phyloP scores from a whole-genome alignment of 2,888 invertebrate genomes.

The Aricia artaxerxes region DNA sequence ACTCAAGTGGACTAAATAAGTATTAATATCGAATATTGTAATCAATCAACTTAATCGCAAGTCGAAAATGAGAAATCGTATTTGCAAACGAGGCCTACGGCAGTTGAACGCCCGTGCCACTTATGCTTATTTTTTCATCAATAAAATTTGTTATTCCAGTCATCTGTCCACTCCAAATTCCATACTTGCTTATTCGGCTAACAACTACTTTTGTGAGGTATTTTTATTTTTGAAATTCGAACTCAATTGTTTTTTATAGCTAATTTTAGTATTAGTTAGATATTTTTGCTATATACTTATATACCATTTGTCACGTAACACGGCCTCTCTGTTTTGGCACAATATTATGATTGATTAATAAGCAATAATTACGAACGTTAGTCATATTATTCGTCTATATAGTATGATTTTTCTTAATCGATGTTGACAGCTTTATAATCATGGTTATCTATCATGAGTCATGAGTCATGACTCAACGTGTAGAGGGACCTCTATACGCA shows the following conservation, averaged over 20 bases:
- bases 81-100: constrained; percentile 9
- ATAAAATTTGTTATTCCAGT: neutral
- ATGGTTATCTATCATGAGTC: too few relatives aligned
- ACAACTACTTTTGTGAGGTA: neutral
- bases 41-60: constrained; percentile 4
- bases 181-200: neutral
- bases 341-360: too few relatives aligned
- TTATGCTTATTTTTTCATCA: constrained; percentile 9
- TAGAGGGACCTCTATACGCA: neutral
- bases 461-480: too few relatives aligned
- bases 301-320: too few relatives aligned
- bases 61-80: constrained; percentile 9
- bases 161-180: neutral
- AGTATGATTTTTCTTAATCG: too few relatives aligned
- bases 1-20: neutral
- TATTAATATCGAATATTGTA: neutral
- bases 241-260: neutral
- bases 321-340: too few relatives aligned
- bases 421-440: too few relatives aligned
- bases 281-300: too few relatives aligned
- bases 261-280: neutral
- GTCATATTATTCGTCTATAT: too few relatives aligned
- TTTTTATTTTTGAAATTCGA: neutral
- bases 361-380: too few relatives aligned
- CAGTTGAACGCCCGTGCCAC: constrained; percentile 19